phyloP scores from a whole-genome alignment of 2,113 vertebrate species.

The Rhinoptilus africanus region DNA sequence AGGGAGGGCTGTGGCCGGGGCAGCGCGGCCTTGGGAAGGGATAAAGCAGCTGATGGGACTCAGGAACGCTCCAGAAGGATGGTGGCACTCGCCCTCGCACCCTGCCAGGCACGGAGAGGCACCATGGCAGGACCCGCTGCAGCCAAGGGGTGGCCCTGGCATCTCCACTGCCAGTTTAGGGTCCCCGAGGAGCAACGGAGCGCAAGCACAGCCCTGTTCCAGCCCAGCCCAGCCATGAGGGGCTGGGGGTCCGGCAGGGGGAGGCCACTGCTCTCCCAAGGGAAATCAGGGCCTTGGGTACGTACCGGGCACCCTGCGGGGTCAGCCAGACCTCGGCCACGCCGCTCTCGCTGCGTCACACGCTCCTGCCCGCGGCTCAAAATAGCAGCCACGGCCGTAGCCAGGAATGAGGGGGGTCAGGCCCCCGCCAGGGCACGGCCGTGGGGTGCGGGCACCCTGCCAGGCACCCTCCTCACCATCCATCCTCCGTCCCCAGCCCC shows the following conservation, averaged over 20 bases:
- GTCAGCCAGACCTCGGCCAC: neutral
- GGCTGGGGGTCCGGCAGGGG: neutral
- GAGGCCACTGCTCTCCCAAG: neutral
- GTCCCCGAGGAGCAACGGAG: neutral
- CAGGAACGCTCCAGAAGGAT: neutral
- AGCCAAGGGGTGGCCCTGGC: neutral
- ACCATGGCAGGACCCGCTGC: neutral
- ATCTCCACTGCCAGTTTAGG: neutral
- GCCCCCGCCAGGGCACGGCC: fast-evolving
- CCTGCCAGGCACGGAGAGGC: neutral
- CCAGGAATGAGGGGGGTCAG: neutral
- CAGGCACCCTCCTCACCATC: neutral
- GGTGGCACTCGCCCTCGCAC: fast-evolving
- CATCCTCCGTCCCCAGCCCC: fast-evolving
- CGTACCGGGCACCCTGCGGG: neutral
- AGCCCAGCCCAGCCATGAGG: neutral
- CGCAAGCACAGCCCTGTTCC: neutral
- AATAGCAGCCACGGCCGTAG: neutral
- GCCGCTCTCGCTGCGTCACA: neutral
- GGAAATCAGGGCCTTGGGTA: neutral
- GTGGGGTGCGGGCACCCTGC: neutral
- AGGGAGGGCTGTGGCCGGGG: fast-evolving
- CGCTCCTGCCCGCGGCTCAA: neutral
- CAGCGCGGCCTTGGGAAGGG: fast-evolving
- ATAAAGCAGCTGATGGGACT: neutral